Conservation (phyloP, 2,113 vertebrate genomes). For the Ceratotherium simum region DNA sequence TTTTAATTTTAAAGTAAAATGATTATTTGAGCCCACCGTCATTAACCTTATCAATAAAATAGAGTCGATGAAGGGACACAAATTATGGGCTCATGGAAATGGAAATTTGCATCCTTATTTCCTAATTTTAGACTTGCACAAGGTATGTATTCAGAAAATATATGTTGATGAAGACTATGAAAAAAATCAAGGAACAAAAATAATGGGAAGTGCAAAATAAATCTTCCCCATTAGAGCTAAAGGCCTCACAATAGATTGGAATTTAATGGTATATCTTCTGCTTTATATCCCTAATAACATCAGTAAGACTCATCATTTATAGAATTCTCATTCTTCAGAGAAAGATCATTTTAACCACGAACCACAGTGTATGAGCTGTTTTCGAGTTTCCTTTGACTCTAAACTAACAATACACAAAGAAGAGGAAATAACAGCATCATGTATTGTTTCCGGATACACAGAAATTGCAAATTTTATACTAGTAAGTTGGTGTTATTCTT, state of each 20-base stretch:
- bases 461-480: constrained; percentile 20
- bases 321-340: constrained; percentile 21
- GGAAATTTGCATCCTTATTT: not conserved
- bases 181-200: not conserved
- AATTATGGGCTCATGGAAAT: not conserved
- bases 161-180: not conserved
- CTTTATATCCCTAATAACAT: not conserved
- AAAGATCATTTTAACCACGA: constrained; percentile 2
- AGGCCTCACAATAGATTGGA: not conserved
- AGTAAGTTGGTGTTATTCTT: not conserved
- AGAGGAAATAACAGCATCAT: constrained; percentile 41
- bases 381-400: not conserved
- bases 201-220: not conserved
- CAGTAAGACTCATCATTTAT: not conserved
- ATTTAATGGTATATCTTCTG: not conserved
- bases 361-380: not conserved
- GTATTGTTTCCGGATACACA: constrained; percentile 22
- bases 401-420: not conserved
- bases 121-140: not conserved
- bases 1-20: constrained; percentile 34
- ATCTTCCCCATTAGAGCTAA: not conserved
- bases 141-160: not conserved
- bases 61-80: not conserved
- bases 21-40: not conserved
- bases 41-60: not conserved